Conservation (phyloP, 1,140 invertebrate species). For the Anastrepha obliqua region DNA sequence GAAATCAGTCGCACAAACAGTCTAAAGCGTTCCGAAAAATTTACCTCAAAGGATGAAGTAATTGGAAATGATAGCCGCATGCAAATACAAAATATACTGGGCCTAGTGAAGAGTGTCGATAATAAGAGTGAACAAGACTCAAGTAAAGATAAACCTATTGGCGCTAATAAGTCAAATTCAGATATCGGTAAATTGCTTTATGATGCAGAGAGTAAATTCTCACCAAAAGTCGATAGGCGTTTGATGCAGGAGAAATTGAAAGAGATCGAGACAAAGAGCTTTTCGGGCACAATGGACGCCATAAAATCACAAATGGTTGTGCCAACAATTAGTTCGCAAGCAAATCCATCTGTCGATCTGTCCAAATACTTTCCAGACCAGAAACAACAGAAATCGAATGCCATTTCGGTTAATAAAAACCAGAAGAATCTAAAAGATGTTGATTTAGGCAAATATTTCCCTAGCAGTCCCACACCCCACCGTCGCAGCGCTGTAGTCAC, state of each 20-base stretch:
- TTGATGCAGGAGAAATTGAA: conserved; percentile 64
- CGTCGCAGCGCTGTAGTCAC: conserved; percentile 64
- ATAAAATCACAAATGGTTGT: conserved; percentile 68
- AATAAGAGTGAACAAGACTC: conserved; percentile 61
- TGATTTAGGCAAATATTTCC: conserved; percentile 72
- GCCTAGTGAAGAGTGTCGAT: conserved; percentile 63
- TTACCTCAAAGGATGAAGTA: conserved; percentile 60
- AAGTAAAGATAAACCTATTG: conserved; percentile 18
- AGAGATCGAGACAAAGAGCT: conserved; percentile 70
- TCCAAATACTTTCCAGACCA: conserved; percentile 73
- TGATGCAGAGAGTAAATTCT: conserved; percentile 58
- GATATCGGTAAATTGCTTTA: conserved; percentile 58
- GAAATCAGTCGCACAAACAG: conserved; percentile 65
- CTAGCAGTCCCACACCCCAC: conserved; percentile 68
- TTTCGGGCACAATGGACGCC: conserved; percentile 71
- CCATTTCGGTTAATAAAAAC: conserved; percentile 67
- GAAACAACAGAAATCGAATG: conserved; percentile 65
- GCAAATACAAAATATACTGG: conserved; percentile 66
- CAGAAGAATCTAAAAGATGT: conserved; percentile 72
- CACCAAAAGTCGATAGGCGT: conserved; percentile 59
- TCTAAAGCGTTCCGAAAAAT: conserved; percentile 62
- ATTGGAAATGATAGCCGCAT: conserved; percentile 61
- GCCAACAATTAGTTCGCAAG: conserved; percentile 68
- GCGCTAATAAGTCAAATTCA: background rate
- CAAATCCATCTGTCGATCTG: conserved; percentile 64